Evolutionary conservation across 2,888 invertebrate species (phyloP).

Genomic region (Tipula lateralis): DNA sequence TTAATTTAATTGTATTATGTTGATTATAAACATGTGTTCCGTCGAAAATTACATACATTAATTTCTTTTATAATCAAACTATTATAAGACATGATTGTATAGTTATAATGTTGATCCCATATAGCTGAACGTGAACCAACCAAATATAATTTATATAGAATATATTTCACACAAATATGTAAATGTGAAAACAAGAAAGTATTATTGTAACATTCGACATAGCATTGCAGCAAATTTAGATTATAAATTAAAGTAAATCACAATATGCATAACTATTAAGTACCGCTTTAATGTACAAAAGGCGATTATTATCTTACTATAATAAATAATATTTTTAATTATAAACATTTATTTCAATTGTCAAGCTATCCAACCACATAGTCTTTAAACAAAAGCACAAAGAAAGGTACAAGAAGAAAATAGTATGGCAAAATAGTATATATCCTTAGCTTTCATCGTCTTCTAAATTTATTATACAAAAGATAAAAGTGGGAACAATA

Average conservation of each 20-base stretch:
- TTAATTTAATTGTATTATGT: neutral
- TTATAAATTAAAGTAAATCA: neutral
- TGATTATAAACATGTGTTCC: neutral
- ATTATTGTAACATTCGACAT: neutral
- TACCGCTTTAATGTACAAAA: neutral
- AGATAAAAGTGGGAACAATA: neutral
- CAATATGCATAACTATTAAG: neutral
- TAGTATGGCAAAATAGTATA: neutral
- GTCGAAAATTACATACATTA: neutral
- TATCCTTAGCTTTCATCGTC: neutral
- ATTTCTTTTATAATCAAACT: neutral
- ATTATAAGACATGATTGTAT: neutral
- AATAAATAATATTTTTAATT: neutral
- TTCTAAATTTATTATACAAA: neutral
- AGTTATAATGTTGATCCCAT: neutral
- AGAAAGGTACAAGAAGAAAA: neutral
- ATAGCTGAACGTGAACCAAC: neutral
- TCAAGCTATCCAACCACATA: neutral
- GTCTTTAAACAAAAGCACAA: neutral
- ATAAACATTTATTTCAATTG: neutral
- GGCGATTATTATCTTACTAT: neutral
- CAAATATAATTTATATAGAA: neutral
- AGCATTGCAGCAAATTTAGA: neutral
- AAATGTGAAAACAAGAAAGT: too few species aligned
- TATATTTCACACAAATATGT: neutral